Conservation (phyloP, 2,888 invertebrate species). For the Malacosoma neustria region DNA sequence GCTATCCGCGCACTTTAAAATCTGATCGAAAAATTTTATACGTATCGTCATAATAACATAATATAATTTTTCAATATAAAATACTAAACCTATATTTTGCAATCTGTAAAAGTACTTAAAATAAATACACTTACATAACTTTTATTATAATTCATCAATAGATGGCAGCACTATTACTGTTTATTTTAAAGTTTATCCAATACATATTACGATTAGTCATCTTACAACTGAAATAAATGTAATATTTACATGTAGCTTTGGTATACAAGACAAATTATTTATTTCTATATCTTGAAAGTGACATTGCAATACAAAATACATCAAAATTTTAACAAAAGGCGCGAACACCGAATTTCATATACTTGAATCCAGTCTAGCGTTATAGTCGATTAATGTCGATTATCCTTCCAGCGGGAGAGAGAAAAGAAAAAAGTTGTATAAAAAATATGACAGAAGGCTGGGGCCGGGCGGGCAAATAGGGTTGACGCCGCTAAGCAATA, state of each 20-base stretch:
- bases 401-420: slow-evolving; percentile 37
- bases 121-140: too few relatives aligned
- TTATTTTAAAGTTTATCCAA: background rate
- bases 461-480: slow-evolving; percentile 21
- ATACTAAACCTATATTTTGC: too few relatives aligned
- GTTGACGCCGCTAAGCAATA: background rate
- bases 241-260: too few relatives aligned
- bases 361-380: slow-evolving; percentile 53
- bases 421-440: slow-evolving; percentile 34
- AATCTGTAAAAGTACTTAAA: too few relatives aligned
- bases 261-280: too few relatives aligned
- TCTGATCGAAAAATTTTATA: too few relatives aligned
- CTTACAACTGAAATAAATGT: too few relatives aligned
- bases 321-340: slow-evolving; percentile 11
- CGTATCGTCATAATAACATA: too few relatives aligned
- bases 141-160: background rate
- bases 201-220: background rate
- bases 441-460: slow-evolving; percentile 38
- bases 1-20: too few relatives aligned
- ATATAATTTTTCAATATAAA: too few relatives aligned
- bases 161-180: background rate
- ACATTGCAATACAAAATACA: too few relatives aligned
- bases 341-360: slow-evolving; percentile 41
- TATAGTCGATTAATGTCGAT: slow-evolving; percentile 66
- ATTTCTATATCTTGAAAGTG: too few relatives aligned